Conservation (phyloP, 2,797 vertebrate genomes). For the Melanogrammus aeglefinus region DNA sequence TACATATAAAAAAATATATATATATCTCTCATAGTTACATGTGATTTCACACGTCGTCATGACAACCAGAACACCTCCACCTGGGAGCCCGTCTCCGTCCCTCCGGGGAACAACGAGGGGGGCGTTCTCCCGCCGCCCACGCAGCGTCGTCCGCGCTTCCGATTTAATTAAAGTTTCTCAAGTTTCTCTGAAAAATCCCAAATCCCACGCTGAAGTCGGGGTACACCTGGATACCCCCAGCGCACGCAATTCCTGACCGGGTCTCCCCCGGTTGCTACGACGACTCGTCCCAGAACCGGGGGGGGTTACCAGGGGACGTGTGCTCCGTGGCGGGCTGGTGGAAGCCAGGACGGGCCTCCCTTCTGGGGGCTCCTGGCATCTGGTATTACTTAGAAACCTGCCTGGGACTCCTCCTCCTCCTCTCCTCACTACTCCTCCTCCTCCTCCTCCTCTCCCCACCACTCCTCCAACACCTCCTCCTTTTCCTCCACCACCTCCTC, state of each 20-base stretch:
- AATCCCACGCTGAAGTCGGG: neutral
- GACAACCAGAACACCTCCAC: neutral
- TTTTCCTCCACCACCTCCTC: too few relatives aligned
- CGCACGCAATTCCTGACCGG: neutral
- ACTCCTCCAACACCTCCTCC: slow-evolving; percentile 20
- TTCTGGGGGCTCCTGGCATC: slow-evolving; percentile 51
- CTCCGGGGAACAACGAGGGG: too few relatives aligned
- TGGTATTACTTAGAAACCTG: slow-evolving; percentile 67
- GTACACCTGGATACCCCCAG: neutral
- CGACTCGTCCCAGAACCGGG: neutral
- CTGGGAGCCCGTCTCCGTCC: neutral
- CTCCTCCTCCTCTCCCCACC: slow-evolving; percentile 16
- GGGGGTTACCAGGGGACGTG: neutral
- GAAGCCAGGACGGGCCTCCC: neutral
- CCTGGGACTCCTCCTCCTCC: slow-evolving; percentile 43
- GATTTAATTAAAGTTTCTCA: neutral
- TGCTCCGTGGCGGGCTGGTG: neutral
- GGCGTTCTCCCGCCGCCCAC: too few relatives aligned
- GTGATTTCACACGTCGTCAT: neutral
- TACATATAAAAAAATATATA: too few relatives aligned
- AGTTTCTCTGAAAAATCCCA: neutral
- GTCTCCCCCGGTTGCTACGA: neutral
- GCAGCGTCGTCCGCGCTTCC: neutral
- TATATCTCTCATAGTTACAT: too few relatives aligned
- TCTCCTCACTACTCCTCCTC: too few relatives aligned